phyloP scores from a whole-genome alignment of 1,140 invertebrate genomes.

The Lucilia sericata region DNA sequence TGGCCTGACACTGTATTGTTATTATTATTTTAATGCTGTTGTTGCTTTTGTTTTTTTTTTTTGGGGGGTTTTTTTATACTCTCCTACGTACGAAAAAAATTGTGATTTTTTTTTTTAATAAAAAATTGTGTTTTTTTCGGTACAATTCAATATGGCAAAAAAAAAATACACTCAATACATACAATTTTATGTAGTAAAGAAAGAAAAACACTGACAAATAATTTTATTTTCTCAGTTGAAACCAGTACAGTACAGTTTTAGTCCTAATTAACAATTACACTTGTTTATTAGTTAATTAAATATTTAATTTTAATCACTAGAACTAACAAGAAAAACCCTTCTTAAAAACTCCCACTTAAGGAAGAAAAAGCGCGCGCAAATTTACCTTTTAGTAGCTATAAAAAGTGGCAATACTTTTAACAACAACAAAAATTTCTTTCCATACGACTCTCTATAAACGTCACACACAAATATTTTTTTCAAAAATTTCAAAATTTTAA shows the following conservation, averaged over 20 bases:
- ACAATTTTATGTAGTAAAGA: constrained; percentile 11
- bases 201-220: neutral
- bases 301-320: no score
- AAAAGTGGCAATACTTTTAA: neutral
- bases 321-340: neutral
- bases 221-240: neutral
- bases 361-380: constrained; percentile 27
- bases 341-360: neutral
- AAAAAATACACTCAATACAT: constrained; percentile 19
- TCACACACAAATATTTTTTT: neutral
- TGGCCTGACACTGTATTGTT: neutral
- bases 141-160: constrained; percentile 10
- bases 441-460: neutral
- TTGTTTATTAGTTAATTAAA: neutral
- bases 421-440: neutral
- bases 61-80: neutral
- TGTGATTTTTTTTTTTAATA: neutral
- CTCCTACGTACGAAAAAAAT: constrained; percentile 5
- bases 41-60: neutral
- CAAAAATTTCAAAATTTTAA: constrained; percentile 36
- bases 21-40: neutral
- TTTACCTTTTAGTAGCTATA: neutral
- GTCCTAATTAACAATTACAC: constrained; percentile 16
- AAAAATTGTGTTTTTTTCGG: neutral
- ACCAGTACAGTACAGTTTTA: neutral